A percentile compares a stretch with the other conserved stretches of the same genome.
Conservation (phyloP, 2,888 invertebrate species). For the Charanyca ferruginea region DNA sequence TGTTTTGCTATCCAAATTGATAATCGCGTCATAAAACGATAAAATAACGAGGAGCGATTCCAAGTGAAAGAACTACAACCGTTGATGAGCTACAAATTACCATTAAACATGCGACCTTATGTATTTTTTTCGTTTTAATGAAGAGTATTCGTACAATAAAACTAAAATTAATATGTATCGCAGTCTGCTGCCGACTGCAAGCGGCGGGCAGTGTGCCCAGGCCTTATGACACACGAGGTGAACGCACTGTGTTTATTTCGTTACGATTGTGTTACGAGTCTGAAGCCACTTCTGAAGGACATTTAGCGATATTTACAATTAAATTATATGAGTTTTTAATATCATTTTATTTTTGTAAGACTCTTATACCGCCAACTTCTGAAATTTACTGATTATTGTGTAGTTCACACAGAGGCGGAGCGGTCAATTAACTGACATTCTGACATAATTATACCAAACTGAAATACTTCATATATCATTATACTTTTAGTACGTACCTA, state of each 20-base stretch:
- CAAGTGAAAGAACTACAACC: conserved; percentile 29
- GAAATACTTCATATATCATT: too few relatives aligned
- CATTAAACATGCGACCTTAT: conserved; percentile 36
- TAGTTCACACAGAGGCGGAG: background rate
- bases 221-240: conserved; percentile 60
- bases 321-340: conserved; percentile 29
- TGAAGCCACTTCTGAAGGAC: conserved; percentile 56
- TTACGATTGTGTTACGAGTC: conserved; percentile 61
- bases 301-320: conserved; percentile 45
- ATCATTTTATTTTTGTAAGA: conserved; percentile 21
- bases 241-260: conserved; percentile 62
- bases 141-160: conserved; percentile 39
- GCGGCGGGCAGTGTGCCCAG: conserved; percentile 48
- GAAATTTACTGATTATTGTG: conserved; percentile 4
- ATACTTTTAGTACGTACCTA: background rate
- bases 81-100: conserved; percentile 42
- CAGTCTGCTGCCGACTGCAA: conserved; percentile 22
- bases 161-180: conserved; percentile 45
- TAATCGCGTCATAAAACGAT: conserved; percentile 29
- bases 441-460: background rate
- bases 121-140: conserved; percentile 26
- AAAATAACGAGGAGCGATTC: conserved; percentile 26
- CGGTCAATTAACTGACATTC: background rate
- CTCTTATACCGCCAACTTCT: conserved; percentile 5
- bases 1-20: conserved; percentile 35